Evolutionary conservation across 2,113 vertebrate genomes (phyloP).

Genomic region (Hyperoodon ampullatus): DNA sequence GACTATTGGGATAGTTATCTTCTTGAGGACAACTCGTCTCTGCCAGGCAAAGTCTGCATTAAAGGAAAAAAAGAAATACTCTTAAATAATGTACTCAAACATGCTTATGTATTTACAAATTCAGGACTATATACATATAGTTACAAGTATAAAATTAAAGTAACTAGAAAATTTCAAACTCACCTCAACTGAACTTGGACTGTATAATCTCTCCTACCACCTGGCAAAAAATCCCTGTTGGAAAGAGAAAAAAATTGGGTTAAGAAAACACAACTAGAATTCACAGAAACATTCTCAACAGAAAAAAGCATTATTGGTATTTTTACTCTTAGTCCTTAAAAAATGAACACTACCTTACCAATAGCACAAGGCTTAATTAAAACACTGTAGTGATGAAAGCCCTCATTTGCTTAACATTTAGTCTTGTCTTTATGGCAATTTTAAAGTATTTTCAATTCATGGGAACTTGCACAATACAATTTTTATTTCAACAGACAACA

Average conservation of each 20-base stretch:
- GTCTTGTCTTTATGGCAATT: background rate
- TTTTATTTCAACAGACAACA: constrained; percentile 12
- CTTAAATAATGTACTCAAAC: constrained; percentile 15
- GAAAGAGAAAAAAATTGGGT: constrained; percentile 62
- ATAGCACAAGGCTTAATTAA: background rate
- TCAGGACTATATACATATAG: background rate
- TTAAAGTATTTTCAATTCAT: constrained; percentile 13
- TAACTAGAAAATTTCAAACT: constrained; percentile 54
- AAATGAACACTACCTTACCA: background rate
- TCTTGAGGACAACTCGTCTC: constrained; percentile 98
- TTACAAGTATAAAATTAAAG: background rate
- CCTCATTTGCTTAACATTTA: background rate
- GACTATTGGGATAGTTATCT: constrained; percentile 96
- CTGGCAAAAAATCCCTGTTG: constrained; percentile 95
- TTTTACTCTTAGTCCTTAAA: constrained; percentile 41
- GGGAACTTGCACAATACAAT: background rate
- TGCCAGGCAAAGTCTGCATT: constrained; percentile 94
- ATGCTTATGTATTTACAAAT: constrained; percentile 32
- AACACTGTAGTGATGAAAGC: background rate
- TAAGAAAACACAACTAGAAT: constrained; percentile 41
- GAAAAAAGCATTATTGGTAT: background rate
- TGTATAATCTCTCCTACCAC: constrained; percentile 96
- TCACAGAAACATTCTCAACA: background rate
- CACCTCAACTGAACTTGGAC: constrained; percentile 98
- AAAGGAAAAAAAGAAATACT: constrained; percentile 55